Evolutionary conservation across 2,888 invertebrate species (phyloP).

Genomic region (Pseudococcus longispinus): DNA sequence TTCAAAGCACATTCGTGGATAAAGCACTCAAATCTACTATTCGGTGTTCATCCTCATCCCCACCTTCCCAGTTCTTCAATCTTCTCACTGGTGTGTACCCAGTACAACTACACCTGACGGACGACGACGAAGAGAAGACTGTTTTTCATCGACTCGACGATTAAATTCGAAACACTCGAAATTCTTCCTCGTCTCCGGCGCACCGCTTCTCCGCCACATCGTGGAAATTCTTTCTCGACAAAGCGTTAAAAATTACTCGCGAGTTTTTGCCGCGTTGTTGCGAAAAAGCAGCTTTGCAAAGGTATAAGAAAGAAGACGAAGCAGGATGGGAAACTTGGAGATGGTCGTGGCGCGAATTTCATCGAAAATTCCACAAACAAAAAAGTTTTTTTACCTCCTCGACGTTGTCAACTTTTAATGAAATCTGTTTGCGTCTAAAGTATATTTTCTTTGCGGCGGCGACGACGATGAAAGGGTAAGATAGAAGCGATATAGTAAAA

Average conservation of each 20-base stretch:
- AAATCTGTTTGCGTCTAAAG: conserved; percentile 24
- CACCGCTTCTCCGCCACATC: not conserved
- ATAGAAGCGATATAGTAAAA: not conserved
- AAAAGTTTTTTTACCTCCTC: not conserved
- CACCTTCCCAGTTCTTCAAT: not conserved
- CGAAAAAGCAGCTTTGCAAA: not conserved
- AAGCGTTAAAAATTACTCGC: conserved; percentile 5
- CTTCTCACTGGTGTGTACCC: not conserved
- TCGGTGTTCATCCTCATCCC: not conserved
- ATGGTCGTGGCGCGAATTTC: not conserved
- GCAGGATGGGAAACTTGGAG: not conserved
- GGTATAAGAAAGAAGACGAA: not conserved
- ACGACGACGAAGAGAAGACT: not conserved
- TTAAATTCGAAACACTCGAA: conserved; percentile 5
- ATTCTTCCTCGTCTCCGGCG: not conserved
- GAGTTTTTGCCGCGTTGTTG: not conserved
- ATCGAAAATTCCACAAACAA: conserved; percentile 17
- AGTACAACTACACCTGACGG: no score
- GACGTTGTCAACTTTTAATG: conserved; percentile 21
- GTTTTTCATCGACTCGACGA: not conserved
- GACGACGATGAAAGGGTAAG: not conserved
- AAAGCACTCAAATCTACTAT: not conserved
- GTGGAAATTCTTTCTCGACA: not conserved
- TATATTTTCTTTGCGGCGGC: not conserved
- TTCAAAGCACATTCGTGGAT: not conserved